Evolutionary conservation across 2,113 vertebrate genomes (phyloP), one percentile per base, ranked within the genome.

Genomic region (Percopsis transmontana): DNA sequence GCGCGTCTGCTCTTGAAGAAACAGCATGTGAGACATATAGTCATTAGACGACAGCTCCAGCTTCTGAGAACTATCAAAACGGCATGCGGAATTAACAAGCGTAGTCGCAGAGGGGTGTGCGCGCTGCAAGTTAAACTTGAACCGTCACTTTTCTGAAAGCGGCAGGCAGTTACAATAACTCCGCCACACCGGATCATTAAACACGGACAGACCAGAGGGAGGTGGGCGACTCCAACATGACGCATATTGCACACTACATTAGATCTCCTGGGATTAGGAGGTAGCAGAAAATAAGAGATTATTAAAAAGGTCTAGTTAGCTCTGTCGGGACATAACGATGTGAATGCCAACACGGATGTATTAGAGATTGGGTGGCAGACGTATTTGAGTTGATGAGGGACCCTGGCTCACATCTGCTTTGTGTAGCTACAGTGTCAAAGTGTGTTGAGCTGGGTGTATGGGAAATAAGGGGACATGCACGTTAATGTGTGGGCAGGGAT

Each of bases 241-340:
- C 55, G 39, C 64, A 67, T 70, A 77, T 70, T 77, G 84, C 71
- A 44, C 69, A 87, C 76, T 58, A 44, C 69, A 87, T 74, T 58
- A 33, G 72, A 66, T 63, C 82, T 79, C 76, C 41, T 0, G 67
- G 63, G 86, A 70, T 74, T 87, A 77, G 79, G 74, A 74, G 83
- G 76, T 82, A 78, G 82, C 77, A 75, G 27, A 70, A 87, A 87
- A 80, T 56, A 72, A 70, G 60, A 79, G 80, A 88, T 90, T 88
- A 88, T 87, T 87, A 87, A 79, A 87, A 87, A 88, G 85, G 87
- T 86, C 85, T 86, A 83, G 81, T 71, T 72, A 80, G 62, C 68
- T 77, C 79, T 74, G 72, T 57, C 52, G 58, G 1, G 14, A 56
- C 70, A 70, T 82, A 88, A 90, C 83, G 88, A 85, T 47, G 48